These are phyloP conservation scores for Cephus sareptanus DNA, from an alignment of 2,888 invertebrate genomes.

Conservation along the genomic window DNA sequence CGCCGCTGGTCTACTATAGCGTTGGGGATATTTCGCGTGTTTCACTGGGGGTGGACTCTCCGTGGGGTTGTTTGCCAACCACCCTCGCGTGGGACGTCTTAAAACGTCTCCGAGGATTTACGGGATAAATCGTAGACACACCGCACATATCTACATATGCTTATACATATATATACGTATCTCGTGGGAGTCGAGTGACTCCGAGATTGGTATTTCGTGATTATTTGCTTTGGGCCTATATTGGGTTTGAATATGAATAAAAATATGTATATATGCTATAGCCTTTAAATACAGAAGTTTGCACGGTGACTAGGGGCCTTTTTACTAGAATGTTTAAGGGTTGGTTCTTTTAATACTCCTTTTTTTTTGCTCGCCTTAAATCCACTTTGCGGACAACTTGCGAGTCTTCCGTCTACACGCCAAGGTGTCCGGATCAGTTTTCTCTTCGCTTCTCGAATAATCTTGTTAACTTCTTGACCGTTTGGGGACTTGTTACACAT, in stretches of 20 bases:
- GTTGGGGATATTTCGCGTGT: neutral
- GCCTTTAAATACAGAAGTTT: neutral
- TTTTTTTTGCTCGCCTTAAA: neutral
- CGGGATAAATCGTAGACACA: constrained; percentile 30
- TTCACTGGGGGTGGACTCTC: neutral
- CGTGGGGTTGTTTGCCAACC: neutral
- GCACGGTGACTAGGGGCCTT: neutral
- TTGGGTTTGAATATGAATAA: neutral
- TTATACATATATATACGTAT: neutral
- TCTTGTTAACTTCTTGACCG: neutral
- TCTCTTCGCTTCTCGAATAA: neutral
- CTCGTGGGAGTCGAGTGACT: neutral
- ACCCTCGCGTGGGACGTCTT: constrained; percentile 31
- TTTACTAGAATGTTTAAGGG: neutral
- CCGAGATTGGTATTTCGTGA: neutral
- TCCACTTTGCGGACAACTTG: neutral
- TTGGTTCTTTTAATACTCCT: neutral
- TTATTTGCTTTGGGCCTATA: neutral
- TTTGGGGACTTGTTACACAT: neutral
- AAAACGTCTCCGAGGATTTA: constrained; percentile 45
- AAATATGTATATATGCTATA: neutral
- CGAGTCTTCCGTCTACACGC: neutral
- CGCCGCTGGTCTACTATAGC: neutral
- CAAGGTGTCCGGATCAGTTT: neutral
- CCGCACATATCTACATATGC: neutral